These are phyloP conservation scores for Trichomalopsis sarcophagae DNA, from an alignment of 1,140 invertebrate species.

Conservation along the genomic window DNA sequence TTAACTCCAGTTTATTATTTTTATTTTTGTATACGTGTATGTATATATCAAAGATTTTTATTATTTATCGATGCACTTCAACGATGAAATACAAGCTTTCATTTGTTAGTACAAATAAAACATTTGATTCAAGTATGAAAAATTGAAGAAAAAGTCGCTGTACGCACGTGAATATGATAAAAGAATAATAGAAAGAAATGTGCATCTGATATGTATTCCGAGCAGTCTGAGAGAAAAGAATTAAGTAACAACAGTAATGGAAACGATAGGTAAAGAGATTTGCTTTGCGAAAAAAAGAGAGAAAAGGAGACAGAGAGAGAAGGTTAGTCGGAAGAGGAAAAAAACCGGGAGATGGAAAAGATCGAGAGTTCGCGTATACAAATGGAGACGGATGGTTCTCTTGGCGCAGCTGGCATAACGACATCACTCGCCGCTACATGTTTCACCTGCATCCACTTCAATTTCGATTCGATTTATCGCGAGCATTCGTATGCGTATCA, in stretches of 20 bases:
- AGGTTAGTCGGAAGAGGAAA: background rate
- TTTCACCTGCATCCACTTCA: conserved; percentile 46
- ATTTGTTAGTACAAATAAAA: too few species aligned
- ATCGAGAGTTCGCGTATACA: conserved; percentile 45
- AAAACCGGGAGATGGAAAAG: conserved; percentile 6
- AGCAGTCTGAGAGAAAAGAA: background rate
- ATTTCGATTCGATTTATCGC: conserved; percentile 52
- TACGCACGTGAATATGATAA: background rate
- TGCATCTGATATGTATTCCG: too few species aligned
- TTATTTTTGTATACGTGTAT: too few species aligned
- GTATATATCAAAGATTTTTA: too few species aligned
- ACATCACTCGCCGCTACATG: conserved; percentile 38
- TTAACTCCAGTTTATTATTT: too few species aligned
- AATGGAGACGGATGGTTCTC: conserved; percentile 58
- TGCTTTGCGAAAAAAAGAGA: background rate
- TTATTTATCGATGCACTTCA: too few species aligned
- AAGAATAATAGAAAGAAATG: background rate
- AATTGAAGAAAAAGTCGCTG: background rate
- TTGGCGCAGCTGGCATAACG: conserved; percentile 40
- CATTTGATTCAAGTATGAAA: too few species aligned
- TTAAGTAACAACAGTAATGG: conserved; percentile 13
- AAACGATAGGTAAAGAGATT: conserved; percentile 27
- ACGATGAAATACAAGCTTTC: too few species aligned
- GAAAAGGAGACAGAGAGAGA: background rate
- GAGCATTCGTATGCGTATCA: conserved; percentile 13